Evolutionary conservation across 2,888 invertebrate species (phyloP).

Genomic region (Lochmaea capreae): DNA sequence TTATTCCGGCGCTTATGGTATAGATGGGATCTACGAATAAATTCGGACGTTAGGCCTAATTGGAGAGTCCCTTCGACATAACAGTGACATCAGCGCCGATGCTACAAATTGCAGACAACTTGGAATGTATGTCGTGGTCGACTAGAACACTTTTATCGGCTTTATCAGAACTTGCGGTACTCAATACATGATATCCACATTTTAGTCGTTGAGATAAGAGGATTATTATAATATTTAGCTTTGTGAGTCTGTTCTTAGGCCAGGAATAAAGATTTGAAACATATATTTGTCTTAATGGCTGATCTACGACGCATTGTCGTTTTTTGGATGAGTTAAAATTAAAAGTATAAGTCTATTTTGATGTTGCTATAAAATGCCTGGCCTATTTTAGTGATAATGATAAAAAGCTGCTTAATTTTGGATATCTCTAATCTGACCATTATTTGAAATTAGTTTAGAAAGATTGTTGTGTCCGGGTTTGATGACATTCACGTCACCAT

Average conservation of each 20-base stretch:
- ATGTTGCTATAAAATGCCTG: too few species aligned
- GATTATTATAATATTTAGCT: constrained; percentile 2
- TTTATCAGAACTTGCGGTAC: constrained; percentile 52
- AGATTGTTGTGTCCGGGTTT: too few species aligned
- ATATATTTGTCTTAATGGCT: not conserved
- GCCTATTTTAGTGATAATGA: too few species aligned
- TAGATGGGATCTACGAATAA: constrained; percentile 4
- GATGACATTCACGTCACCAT: too few species aligned
- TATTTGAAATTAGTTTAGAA: too few species aligned
- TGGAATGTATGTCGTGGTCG: constrained; percentile 53
- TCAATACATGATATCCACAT: constrained; percentile 52
- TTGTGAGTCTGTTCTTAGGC: not conserved
- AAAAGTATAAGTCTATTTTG: too few species aligned
- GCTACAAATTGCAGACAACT: constrained; percentile 57
- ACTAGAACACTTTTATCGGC: constrained; percentile 51
- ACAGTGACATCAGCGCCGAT: constrained; percentile 47
- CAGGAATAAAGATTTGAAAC: not conserved
- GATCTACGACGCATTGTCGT: too few species aligned
- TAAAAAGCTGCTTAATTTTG: too few species aligned
- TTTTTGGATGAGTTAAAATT: not conserved
- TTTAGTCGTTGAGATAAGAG: constrained; percentile 48
- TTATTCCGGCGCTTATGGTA: not conserved
- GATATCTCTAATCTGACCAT: too few species aligned
- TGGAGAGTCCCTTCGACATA: constrained; percentile 45
- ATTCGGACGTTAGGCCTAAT: constrained; percentile 45